Percentiles rank a stretch among this genome's conserved stretches.
phyloP scores from a whole-genome alignment of 2,888 invertebrate genomes.

The Dysmachus trigonus region DNA sequence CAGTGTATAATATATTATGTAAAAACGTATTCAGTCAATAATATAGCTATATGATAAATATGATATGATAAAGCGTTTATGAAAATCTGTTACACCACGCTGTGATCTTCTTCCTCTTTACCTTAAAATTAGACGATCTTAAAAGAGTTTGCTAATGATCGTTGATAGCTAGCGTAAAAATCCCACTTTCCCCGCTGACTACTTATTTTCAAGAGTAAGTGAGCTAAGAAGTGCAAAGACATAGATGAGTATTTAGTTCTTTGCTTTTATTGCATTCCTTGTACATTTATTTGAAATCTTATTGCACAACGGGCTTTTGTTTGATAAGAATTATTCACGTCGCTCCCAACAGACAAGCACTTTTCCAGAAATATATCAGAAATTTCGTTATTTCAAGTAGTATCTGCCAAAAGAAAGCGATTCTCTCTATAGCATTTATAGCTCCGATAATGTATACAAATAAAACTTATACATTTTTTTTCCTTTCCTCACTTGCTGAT shows the following conservation, averaged over 20 bases:
- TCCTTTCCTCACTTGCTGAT: background rate
- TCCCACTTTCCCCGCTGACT: background rate
- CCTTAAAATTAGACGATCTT: background rate
- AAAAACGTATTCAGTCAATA: too few relatives aligned
- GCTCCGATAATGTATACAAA: background rate
- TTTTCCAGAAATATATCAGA: background rate
- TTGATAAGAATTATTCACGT: background rate
- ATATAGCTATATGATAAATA: too few relatives aligned
- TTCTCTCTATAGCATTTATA: background rate
- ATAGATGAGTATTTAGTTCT: background rate
- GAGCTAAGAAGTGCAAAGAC: background rate
- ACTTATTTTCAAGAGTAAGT: background rate
- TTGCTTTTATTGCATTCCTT: background rate
- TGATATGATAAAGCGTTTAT: too few relatives aligned
- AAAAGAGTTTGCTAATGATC: background rate
- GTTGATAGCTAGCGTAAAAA: background rate
- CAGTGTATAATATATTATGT: too few relatives aligned
- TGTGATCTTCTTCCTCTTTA: too few relatives aligned
- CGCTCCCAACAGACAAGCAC: background rate
- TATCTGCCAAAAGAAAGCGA: background rate
- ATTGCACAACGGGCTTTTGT: background rate
- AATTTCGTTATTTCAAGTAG: background rate
- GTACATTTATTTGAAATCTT: background rate
- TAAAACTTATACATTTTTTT: background rate
- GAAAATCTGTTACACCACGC: too few relatives aligned